Evolutionary conservation across 2,888 invertebrate genomes (phyloP), one percentile per base, ranked within the genome.

Genomic region (Zygogramma bicolorata): DNA sequence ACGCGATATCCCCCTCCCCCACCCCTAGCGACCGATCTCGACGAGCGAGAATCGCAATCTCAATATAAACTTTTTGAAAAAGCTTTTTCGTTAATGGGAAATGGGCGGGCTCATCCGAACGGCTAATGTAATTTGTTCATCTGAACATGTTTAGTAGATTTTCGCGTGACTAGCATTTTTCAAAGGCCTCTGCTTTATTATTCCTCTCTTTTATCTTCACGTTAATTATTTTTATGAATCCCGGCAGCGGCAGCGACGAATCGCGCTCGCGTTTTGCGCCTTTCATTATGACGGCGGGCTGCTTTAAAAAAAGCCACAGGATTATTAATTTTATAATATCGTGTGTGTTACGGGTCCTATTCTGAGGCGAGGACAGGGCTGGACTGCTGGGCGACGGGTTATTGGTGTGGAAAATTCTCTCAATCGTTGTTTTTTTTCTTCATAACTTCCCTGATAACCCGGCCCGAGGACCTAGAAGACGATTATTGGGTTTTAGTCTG

Each of bases 101-200:
- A 85, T 83, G 83, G 84, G 82, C 81, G 82, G 85, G 84, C 85
- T 85, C 83, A 85, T 85, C 82, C 83, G 80, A 80, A 78, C 79
- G 81, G 85, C 86, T 86, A 86, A 86, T 86, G 86, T 86, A 86
- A 86, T 86, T 86, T 85, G 86, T 85, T 86, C 86, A 84, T 86
- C 84, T 85, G 85, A 84, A 86, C 86, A 86, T 86, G 85, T 86
- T 86, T 86, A 86, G 86, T 86, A 83, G 83, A 84, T 82, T 85
- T 85, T 86, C 83, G 86, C 86, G 86, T 86, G 86, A 86, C 86
- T 85, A 72, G 69, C 40, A 78, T 82, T 85, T 84, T 84, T 84
- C 83, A 82, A 82, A 84, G 81, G 80, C 79, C 77, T 76, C 79
- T 79, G 84, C 69, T 85, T 85, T 86, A 85, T 86, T 85, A 86